These are phyloP conservation scores for Parnassius glacialis DNA, from an alignment of 2,888 invertebrate genomes.

Conservation along the genomic window DNA sequence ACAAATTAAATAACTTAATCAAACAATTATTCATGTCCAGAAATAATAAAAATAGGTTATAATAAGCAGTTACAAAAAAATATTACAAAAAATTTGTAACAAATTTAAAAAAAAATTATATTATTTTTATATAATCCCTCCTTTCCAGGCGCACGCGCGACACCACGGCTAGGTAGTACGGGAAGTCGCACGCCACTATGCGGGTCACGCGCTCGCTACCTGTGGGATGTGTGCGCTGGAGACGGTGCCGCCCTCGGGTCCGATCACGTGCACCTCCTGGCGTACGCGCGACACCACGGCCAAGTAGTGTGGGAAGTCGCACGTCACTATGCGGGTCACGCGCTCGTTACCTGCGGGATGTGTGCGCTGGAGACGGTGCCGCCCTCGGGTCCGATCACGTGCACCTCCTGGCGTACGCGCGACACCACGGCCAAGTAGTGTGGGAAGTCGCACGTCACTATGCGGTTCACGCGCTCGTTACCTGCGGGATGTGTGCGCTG, in stretches of 20 bases:
- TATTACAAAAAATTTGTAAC: no score
- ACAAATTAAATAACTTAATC: no score
- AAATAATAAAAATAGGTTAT: no score
- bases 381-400: slow-evolving; percentile 85
- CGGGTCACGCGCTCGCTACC: slow-evolving; percentile 89
- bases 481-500: slow-evolving; percentile 46
- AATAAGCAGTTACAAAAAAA: no score
- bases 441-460: slow-evolving; percentile 98
- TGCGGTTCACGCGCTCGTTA: slow-evolving; percentile 91
- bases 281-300: slow-evolving; percentile 96
- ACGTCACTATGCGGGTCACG: slow-evolving; percentile 96
- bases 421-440: slow-evolving; percentile 98
- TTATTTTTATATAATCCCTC: no score
- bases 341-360: slow-evolving; percentile 73
- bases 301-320: slow-evolving; percentile 99
- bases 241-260: slow-evolving; percentile 48
- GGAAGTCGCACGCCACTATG: slow-evolving; percentile 97
- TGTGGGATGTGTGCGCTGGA: slow-evolving; percentile 73
- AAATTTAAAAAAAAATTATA: no score
- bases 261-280: slow-evolving; percentile 98
- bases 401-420: slow-evolving; percentile 96
- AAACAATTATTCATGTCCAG: no score
- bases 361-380: no score
- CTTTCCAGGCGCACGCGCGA: slow-evolving; percentile 93
- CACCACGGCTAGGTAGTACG: slow-evolving; percentile 98